Evolutionary conservation across 2,888 invertebrate genomes (phyloP).

Genomic region (Athalia circularis): DNA sequence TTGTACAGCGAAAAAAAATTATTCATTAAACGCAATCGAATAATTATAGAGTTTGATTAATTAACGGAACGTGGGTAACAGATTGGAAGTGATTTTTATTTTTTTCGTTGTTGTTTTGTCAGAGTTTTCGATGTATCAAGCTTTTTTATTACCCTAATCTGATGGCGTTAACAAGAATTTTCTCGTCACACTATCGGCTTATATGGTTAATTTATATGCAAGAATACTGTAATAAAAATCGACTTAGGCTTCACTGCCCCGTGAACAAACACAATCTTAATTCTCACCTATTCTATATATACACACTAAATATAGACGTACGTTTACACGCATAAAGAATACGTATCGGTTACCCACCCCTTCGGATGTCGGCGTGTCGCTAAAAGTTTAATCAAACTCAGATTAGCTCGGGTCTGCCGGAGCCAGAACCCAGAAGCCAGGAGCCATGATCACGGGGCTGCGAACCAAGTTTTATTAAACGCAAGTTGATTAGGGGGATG

Average conservation of each 20-base stretch:
- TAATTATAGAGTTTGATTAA: too few species aligned
- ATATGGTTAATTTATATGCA: constrained; percentile 48
- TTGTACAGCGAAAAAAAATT: too few species aligned
- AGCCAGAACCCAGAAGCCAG: constrained; percentile 23
- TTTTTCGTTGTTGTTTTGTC: too few species aligned
- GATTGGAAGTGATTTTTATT: too few species aligned
- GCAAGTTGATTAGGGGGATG: constrained; percentile 67
- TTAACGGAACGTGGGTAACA: too few species aligned
- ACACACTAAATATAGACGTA: not conserved
- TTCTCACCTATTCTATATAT: not conserved
- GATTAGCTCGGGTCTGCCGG: constrained; percentile 64
- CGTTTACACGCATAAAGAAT: constrained; percentile 47
- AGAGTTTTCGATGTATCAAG: constrained; percentile 35
- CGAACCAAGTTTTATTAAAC: constrained; percentile 66
- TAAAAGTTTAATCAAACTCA: constrained; percentile 74
- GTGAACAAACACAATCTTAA: not conserved
- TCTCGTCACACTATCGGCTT: constrained; percentile 46
- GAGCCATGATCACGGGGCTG: constrained; percentile 20
- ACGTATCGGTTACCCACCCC: constrained; percentile 60
- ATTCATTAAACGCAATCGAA: too few species aligned
- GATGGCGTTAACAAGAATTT: constrained; percentile 46
- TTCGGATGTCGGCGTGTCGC: constrained; percentile 66
- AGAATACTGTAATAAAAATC: constrained; percentile 70
- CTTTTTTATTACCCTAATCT: constrained; percentile 43
- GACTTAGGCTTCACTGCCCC: constrained; percentile 64